Base-by-base conservation (phyloP, 2,113 vertebrate genomes). In the Cheirogaleus medius region DNA sequence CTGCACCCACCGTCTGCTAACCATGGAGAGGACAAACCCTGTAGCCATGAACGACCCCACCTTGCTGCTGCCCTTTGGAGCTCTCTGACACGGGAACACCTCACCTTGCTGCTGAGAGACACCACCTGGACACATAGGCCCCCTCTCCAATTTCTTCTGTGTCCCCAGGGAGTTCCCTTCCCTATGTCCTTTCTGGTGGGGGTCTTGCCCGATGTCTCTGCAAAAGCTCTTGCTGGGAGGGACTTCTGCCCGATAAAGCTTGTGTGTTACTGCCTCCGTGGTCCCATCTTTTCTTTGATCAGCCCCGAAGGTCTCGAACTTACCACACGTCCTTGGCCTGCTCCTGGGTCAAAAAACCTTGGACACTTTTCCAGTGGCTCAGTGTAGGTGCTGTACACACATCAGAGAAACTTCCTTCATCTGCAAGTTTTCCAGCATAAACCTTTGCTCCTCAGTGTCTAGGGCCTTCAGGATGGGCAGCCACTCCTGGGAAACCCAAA, bases 51-150 rank as follows among this genome's bases (percentile, higher is more conserved):
- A 66, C 63, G 63, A 44, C 17, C 17, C 47, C 64, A 34, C 7
- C 3, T 15, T 0, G 5, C 56, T n/a, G 21, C 23, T 68, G n/a
- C 60, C 71, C 8, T 82, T 6, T 0, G 2, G 64, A n/a, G 12
- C 47, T 9, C 37, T 29, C 85, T 21, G 8, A 25, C 74, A 58
- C 12, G 7, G 34, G 20, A 34, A n/a, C 17, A 0, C 68, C 8
- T 17, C 7, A 2, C 12, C 17, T 32, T 77, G 58, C 60, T 78
- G 58, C 52, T 27, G 49, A 90, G 80, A 3, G 21, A 27, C 3
- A 5, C 39, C 47, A 44, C 32, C 83, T 73, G 17, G 20, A 10
- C 17, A 18, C 1, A 0, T 8, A 69, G 64, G 81, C 27, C n/a
- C 1, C 4, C n/a, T 21, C 32, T 64, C 64, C 6, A 42, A 27